Evolutionary conservation across 2,888 invertebrate genomes (phyloP).

Genomic region (Tachina lurida): DNA sequence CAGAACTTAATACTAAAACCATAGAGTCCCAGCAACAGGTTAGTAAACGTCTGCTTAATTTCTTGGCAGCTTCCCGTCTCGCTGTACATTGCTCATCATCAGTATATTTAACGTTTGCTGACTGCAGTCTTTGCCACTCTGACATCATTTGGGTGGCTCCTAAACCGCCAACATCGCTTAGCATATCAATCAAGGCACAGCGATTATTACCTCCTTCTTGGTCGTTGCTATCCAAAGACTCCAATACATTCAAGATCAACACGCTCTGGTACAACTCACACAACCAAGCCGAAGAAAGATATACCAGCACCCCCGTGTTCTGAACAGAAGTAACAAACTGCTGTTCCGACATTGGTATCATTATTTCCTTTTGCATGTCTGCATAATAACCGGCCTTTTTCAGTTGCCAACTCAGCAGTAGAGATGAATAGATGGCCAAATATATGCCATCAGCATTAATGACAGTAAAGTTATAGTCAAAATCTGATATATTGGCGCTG

Average conservation of each 20-base stretch:
- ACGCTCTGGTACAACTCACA: conserved; percentile 95
- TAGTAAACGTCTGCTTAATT: conserved; percentile 89
- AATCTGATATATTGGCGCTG: conserved; percentile 82
- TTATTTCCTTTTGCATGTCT: conserved; percentile 82
- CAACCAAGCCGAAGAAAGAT: conserved; percentile 96
- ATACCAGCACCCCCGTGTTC: conserved; percentile 95
- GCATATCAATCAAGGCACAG: conserved; percentile 82
- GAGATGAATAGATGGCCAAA: conserved; percentile 92
- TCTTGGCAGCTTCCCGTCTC: conserved; percentile 90
- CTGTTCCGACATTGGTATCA: conserved; percentile 88
- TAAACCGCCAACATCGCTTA: conserved; percentile 91
- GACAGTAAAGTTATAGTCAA: conserved; percentile 85
- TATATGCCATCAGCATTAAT: conserved; percentile 98
- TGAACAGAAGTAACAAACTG: conserved; percentile 96
- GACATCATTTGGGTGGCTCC: conserved; percentile 92
- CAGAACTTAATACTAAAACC: conserved; percentile 92
- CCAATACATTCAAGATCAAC: conserved; percentile 85
- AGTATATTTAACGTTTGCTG: conserved; percentile 86
- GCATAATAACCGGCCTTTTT: conserved; percentile 90
- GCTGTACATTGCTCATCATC: conserved; percentile 87
- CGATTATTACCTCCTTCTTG: conserved; percentile 78
- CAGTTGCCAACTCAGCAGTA: conserved; percentile 91
- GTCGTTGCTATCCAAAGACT: conserved; percentile 79
- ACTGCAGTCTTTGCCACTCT: conserved; percentile 93
- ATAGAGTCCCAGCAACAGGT: conserved; percentile 97